Percentiles rank a stretch among this genome's conserved stretches.
phyloP scores from a whole-genome alignment of 2,888 invertebrate species.

The Diarsia dahlii region DNA sequence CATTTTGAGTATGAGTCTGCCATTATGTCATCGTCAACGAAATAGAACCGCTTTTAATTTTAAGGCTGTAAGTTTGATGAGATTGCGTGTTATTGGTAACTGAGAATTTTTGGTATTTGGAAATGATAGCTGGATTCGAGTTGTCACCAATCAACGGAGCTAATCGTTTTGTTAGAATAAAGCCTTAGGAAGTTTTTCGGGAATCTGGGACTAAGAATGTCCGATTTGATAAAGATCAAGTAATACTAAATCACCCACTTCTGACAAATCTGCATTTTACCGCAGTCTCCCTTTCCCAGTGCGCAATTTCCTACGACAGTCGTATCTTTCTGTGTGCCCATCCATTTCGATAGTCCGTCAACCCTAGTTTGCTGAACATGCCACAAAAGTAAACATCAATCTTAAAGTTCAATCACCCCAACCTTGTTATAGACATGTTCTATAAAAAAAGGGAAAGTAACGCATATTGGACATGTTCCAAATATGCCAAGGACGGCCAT shows the following conservation, averaged over 20 bases:
- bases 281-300: not conserved
- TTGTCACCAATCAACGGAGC: not conserved
- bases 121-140: not conserved
- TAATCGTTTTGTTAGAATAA: not conserved
- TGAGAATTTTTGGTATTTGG: not conserved
- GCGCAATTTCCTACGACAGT: slow-evolving; percentile 18
- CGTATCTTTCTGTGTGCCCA: not conserved
- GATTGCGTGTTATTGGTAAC: no score
- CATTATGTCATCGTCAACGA: not conserved
- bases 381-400: slow-evolving; percentile 42
- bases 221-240: no score
- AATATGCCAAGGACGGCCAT: slow-evolving; percentile 60
- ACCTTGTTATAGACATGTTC: slow-evolving; percentile 40
- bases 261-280: not conserved
- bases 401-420: slow-evolving; percentile 47
- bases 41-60: not conserved
- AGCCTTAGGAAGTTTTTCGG: not conserved
- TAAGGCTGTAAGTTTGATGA: no score
- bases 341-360: slow-evolving; percentile 1
- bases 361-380: slow-evolving; percentile 27
- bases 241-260: not conserved
- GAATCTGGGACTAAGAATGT: not conserved
- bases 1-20: not conserved
- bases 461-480: slow-evolving; percentile 61
- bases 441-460: slow-evolving; percentile 46